These are phyloP conservation scores for Sardina pilchardus DNA, from an alignment of 2,113 vertebrate species.

Conservation along the genomic window DNA sequence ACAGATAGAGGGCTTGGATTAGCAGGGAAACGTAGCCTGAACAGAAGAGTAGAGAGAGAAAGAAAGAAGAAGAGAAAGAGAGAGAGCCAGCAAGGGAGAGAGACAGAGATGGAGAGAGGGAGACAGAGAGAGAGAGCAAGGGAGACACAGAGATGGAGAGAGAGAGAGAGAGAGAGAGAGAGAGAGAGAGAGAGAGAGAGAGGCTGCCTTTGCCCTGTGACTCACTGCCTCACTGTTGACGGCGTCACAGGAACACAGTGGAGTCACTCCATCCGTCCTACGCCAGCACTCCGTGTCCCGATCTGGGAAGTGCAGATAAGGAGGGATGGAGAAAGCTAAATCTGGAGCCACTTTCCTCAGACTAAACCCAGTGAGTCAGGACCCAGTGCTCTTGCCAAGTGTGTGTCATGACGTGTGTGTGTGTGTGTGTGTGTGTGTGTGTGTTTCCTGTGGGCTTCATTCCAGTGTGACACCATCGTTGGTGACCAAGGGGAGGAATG, in stretches of 20 bases:
- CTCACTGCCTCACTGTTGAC: no score
- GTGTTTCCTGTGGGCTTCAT: background rate
- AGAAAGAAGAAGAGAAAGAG: no score
- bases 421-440: slow-evolving; percentile 19
- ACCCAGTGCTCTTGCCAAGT: background rate
- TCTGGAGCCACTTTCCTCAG: background rate
- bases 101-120: no score
- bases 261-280: background rate
- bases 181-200: no score
- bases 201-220: no score
- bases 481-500: background rate
- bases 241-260: background rate
- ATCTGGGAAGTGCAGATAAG: background rate
- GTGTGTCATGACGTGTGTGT: background rate
- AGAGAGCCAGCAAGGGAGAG: no score
- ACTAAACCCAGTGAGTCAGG: background rate
- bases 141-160: no score
- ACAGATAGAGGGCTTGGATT: background rate
- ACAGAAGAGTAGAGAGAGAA: background rate
- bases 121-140: no score
- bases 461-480: background rate
- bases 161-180: no score
- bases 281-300: no score
- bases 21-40: background rate
- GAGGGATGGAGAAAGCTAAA: background rate